phyloP scores from a whole-genome alignment of 2,797 vertebrate genomes.

The Dallia pectoralis region DNA sequence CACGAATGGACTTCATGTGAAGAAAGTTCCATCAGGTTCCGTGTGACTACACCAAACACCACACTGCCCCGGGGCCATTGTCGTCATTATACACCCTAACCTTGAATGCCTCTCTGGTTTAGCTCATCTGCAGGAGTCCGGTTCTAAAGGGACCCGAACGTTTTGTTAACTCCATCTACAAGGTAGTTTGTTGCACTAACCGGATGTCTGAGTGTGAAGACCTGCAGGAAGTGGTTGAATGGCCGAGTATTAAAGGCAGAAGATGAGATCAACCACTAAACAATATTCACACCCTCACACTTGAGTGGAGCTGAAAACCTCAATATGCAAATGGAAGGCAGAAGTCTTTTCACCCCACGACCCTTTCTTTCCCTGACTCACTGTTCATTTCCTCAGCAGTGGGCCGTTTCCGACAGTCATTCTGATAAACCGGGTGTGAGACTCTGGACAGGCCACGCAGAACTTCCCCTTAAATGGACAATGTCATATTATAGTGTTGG shows the following conservation, averaged over 20 bases:
- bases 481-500: not conserved
- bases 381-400: not conserved
- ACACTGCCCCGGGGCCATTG: not conserved
- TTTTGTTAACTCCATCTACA: too few species aligned
- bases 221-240: too few species aligned
- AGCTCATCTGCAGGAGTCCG: not conserved
- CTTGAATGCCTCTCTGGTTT: not conserved
- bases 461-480: not conserved
- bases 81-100: not conserved
- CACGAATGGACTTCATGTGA: not conserved
- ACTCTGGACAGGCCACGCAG: not conserved
- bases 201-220: too few species aligned
- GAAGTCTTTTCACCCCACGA: too few species aligned
- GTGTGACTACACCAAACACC: not conserved
- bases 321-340: constrained; percentile 14
- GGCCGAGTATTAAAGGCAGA: not conserved
- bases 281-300: constrained; percentile 11
- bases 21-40: not conserved
- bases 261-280: constrained; percentile 12
- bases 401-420: too few species aligned
- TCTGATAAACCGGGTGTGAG: too few species aligned
- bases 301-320: not conserved
- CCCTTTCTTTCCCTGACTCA: not conserved
- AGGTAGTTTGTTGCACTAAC: too few species aligned
- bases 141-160: too few species aligned